Base-by-base conservation (phyloP, 2,888 invertebrate genomes). In the Drosophila seclusa region DNA sequence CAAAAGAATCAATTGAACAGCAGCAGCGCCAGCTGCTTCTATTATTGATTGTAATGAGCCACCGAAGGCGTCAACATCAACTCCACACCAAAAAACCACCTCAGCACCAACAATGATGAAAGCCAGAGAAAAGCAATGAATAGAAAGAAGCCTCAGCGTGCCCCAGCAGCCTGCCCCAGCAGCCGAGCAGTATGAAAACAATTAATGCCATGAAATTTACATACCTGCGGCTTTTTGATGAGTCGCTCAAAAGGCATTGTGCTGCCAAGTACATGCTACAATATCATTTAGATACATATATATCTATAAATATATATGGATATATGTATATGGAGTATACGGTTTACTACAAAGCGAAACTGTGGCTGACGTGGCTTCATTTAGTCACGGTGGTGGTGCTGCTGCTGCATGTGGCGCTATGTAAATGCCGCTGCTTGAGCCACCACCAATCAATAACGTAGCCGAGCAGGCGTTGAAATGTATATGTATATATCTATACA, bases 11-110 rank as follows among this genome's bases (percentile, higher is more conserved):
- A 90, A 87, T 87, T 82, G 82, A 69, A 76, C 66, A 62, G 54
- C 73, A 34, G 48, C 68, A 68, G 76, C 73, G 81, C 83, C 87
- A 68, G 68, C 61, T 60, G 73, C 73, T n/a, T 38, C 18, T 13
- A 78, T 76, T 90, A 89, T 88, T 86, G 81, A 87, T 87, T 87
- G 89, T 87, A 87, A 90, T 90, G 90, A 87, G 89, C 90, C 90
- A 87, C 83, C 90, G 89, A 87, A 87, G 90, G 90, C 87, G 90
- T 90, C 86, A 88, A 85, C 81, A 74, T 71, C 86, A 73, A 32
- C 32, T 27, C 67, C 65, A 74, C 50, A 27, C 74, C 64, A 38
- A 48, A 67, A 69, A 50, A 29, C 52, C 71, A 73, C 6, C 21
- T 8, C 16, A 45, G 16, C 45, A 21, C 0, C 27, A 55, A 29